A percentile compares a stretch with the other conserved stretches of the same genome.
phyloP scores from a whole-genome alignment of 2,797 vertebrate species.

The Prionace glauca region DNA sequence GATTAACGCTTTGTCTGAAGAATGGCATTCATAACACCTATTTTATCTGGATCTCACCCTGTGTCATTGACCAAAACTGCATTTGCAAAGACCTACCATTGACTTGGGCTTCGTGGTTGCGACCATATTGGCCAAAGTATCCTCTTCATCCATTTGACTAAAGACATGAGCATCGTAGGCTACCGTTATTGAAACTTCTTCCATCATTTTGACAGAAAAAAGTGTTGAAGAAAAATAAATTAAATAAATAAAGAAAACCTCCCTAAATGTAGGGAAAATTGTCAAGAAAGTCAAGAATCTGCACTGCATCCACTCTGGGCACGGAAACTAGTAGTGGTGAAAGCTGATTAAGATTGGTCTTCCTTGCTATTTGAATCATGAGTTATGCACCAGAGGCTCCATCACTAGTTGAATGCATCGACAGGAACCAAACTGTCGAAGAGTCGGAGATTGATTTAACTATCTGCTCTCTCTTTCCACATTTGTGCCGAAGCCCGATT shows the following conservation, averaged over 20 bases:
- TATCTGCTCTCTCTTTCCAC: neutral
- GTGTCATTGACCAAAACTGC: neutral
- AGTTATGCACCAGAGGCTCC: neutral
- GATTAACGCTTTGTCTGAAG: neutral
- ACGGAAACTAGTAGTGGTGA: conserved; percentile 7
- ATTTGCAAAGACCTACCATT: conserved; percentile 70
- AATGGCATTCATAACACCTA: neutral
- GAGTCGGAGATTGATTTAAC: neutral
- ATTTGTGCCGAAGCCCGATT: neutral
- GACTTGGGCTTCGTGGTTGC: conserved; percentile 81
- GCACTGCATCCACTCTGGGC: conserved; percentile 14
- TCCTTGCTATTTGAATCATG: neutral
- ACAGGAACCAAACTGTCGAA: neutral
- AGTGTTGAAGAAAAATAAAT: conserved; percentile 12
- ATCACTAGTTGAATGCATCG: neutral
- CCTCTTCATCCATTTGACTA: conserved; percentile 81
- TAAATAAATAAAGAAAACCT: conserved; percentile 30
- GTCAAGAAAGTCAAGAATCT: neutral
- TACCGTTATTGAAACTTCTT: conserved; percentile 90
- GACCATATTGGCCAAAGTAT: conserved; percentile 78
- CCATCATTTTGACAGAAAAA: conserved; percentile 78
- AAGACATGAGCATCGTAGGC: conserved; percentile 93
- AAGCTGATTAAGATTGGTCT: neutral
- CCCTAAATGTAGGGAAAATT: neutral
- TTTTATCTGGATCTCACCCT: neutral